phyloP scores from a whole-genome alignment of 1,140 invertebrate genomes.

The Megalonaias nervosa region DNA sequence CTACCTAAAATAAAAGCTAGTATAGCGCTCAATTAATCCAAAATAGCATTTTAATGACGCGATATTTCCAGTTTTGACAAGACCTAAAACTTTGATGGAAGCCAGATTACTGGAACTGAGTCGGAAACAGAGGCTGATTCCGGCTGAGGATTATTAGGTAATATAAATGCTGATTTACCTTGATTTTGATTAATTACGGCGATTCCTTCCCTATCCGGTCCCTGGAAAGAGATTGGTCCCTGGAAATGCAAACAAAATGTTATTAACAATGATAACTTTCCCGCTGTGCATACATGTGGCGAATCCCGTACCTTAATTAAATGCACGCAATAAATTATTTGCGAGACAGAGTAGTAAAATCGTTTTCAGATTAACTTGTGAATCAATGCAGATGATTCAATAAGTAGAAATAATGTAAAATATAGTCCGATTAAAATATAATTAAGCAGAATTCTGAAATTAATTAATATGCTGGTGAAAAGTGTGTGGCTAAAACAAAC shows the following conservation, averaged over 20 bases:
- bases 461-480: no score
- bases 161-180: constrained; percentile 73
- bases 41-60: neutral
- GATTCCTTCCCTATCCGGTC: constrained; percentile 87
- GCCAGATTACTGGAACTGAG: neutral
- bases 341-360: neutral
- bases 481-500: no score
- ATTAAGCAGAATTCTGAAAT: no score
- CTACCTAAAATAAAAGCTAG: neutral
- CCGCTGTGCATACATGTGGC: neutral
- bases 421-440: neutral
- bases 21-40: neutral
- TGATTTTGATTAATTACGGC: constrained; percentile 90
- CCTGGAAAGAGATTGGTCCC: constrained; percentile 90
- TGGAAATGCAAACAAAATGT: constrained; percentile 69
- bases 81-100: neutral
- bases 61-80: neutral
- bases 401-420: neutral
- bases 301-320: neutral
- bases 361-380: neutral
- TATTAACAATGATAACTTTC: neutral
- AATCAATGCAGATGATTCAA: neutral
- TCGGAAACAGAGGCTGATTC: neutral
- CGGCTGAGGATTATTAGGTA: neutral
- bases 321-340: neutral